Base-by-base conservation (phyloP, 2,888 invertebrate genomes). In the Hypena proboscidalis region DNA sequence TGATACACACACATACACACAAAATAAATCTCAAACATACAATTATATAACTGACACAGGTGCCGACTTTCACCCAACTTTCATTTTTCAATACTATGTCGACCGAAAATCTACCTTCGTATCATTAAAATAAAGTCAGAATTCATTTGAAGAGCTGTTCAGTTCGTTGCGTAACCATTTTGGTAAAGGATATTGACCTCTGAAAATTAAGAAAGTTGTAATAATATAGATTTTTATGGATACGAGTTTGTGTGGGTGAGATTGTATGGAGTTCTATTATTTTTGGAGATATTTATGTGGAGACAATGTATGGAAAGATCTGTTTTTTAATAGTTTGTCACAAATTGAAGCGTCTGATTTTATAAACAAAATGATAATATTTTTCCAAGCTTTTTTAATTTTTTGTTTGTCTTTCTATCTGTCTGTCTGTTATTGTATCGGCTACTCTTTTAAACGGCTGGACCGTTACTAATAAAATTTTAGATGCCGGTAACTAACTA, bases 61-160 rank as follows among this genome's bases (percentile, higher is more conserved):
- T 70, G 72, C 37, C 45, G 56, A 78, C 80, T 83, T 83, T 83
- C 82, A 67, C 73, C 14, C 33, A 58, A 78, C 82, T 83, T 83
- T 82, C 81, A 71, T 76, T 82, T 80, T 80, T 74, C 71, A 61
- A 54, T 38, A 48, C 26, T 25, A 23, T 17, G 22, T 3, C 19
- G 30, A 36, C 26, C 20, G 1, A 70, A 60, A 26, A 19, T 32
- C 8, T 4, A 44, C 50, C 30, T 35, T 55, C 41, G 2, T 0
- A 0, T 0, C 0, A 0, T 0, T 0, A 0, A 0, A 0, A 14
- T 39, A 61, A 3, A 33, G 29, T 36, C 3, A 0, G 40, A 41
- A 33, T 49, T 62, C 0, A 4, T 3, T 2, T 38, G 9, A 3
- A 2, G 2, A 0, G 1, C 1, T 1, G 0, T 15, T 14, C 6